Conservation (phyloP, 2,888 invertebrate genomes). For the Athalia circularis region DNA sequence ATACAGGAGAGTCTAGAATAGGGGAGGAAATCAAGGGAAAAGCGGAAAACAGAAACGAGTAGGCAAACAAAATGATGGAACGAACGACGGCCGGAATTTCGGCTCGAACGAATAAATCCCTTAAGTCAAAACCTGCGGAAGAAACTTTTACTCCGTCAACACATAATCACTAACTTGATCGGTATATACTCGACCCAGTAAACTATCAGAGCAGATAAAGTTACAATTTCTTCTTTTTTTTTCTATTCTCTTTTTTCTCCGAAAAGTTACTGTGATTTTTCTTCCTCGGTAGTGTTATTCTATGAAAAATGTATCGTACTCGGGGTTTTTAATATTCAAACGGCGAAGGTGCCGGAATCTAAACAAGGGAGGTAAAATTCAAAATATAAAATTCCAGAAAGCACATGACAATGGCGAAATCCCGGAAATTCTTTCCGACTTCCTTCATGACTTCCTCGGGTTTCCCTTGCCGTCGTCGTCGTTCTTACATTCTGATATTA, state of each 20-base stretch:
- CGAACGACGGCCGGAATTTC: background rate
- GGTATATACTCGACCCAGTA: no score
- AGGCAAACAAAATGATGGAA: slow-evolving; percentile 25
- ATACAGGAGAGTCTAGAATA: background rate
- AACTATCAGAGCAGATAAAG: no score
- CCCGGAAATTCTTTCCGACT: slow-evolving; percentile 15
- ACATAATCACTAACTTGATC: no score
- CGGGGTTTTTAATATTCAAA: no score
- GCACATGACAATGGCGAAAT: slow-evolving; percentile 14
- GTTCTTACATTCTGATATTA: background rate
- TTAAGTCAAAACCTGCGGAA: no score
- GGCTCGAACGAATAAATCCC: slow-evolving; percentile 19
- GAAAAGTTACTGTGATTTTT: no score
- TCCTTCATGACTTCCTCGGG: background rate
- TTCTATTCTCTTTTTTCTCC: no score
- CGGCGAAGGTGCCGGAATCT: no score
- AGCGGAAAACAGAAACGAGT: background rate
- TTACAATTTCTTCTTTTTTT: no score
- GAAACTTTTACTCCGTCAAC: no score
- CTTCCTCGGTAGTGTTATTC: no score
- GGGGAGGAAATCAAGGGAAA: background rate
- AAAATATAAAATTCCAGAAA: slow-evolving; percentile 23
- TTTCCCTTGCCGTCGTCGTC: background rate
- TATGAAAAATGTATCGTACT: no score
- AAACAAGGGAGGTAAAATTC: background rate